Conservation (phyloP, 2,113 vertebrate genomes). For the Silurus asotus region DNA sequence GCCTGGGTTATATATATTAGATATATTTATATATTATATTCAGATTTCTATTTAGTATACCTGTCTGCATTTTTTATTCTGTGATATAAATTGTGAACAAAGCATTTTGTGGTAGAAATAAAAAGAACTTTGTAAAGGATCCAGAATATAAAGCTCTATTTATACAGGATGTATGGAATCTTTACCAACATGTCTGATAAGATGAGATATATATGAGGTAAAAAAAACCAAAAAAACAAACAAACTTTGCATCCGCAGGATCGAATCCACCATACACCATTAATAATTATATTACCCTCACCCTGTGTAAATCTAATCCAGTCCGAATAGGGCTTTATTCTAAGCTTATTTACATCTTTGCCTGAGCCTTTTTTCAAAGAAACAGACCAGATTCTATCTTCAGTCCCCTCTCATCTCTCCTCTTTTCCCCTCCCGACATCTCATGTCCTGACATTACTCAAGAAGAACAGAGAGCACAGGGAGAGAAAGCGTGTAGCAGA, state of each 20-base stretch:
- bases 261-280: not conserved
- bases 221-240: too few relatives aligned
- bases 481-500: slow-evolving; percentile 14
- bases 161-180: not conserved
- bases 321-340: slow-evolving; percentile 8
- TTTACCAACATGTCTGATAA: not conserved
- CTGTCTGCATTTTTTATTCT: too few relatives aligned
- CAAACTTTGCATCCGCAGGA: not conserved
- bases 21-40: too few relatives aligned
- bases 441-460: slow-evolving; percentile 22
- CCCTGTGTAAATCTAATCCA: slow-evolving; percentile 17
- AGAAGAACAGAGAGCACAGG: slow-evolving; percentile 22
- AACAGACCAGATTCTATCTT: slow-evolving; percentile 8
- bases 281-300: not conserved
- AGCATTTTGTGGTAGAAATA: too few relatives aligned
- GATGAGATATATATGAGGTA: not conserved
- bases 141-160: not conserved
- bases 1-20: too few relatives aligned
- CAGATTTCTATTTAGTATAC: too few relatives aligned
- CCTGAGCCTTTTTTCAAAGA: slow-evolving; percentile 8
- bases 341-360: slow-evolving; percentile 25
- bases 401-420: not conserved
- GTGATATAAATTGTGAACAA: too few relatives aligned
- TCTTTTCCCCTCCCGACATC: slow-evolving; percentile 12
- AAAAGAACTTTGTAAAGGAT: too few relatives aligned